Evolutionary conservation across 2,797 vertebrate species (phyloP).

Genomic region (Arctocebus calabarensis): DNA sequence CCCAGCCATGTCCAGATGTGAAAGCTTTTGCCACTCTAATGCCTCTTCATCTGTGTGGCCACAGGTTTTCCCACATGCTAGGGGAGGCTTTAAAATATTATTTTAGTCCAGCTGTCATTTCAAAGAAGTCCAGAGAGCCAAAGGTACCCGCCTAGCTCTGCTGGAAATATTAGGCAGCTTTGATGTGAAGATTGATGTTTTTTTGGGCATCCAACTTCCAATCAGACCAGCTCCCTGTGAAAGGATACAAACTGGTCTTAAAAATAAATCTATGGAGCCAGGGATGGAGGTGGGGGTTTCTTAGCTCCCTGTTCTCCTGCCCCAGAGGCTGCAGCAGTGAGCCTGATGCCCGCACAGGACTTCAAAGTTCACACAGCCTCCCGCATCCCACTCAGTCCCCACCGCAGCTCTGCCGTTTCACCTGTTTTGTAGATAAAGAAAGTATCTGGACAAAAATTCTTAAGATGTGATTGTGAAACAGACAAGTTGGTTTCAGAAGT

Average conservation of each 20-base stretch:
- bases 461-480: neutral
- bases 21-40: neutral
- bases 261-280: neutral
- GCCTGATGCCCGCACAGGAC: too few species aligned
- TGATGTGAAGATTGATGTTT: neutral
- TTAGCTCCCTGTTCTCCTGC: neutral
- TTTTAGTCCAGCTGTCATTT: neutral
- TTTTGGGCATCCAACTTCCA: neutral
- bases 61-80: neutral
- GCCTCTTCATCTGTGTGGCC: neutral
- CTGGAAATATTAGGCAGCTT: neutral
- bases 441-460: neutral
- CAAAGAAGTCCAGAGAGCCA: neutral
- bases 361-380: neutral
- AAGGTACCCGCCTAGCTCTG: neutral
- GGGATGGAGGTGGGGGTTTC: neutral
- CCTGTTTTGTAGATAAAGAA: neutral
- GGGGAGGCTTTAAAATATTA: neutral
- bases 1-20: neutral
- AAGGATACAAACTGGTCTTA: neutral
- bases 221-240: neutral
- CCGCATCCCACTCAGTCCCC: neutral
- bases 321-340: accelerated
- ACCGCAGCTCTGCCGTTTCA: neutral
- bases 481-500: conserved; percentile 3